Evolutionary conservation across 2,888 invertebrate genomes (phyloP), one percentile per base, ranked within the genome.

Genomic region (Volucella inanis): DNA sequence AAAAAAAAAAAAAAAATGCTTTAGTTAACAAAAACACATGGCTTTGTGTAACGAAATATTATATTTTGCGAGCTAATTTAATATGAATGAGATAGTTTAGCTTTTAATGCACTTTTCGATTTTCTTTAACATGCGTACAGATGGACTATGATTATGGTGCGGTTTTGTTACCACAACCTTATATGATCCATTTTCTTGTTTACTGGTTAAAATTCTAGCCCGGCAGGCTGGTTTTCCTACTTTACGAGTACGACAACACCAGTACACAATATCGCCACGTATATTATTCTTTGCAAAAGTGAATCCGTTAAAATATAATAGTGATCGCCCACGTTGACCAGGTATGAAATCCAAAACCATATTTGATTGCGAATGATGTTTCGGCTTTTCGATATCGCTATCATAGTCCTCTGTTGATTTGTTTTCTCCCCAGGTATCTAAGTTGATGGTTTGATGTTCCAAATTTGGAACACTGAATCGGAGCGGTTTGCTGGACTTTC

Each of bases 171-270:
- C 88, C 45, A 88, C 89, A 2, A 92, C 89, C 65, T 89, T 90
- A 80, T 89, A 90, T 6, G 89, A 83, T 10, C 91, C 91, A 85
- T 90, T 91, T 0, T 87, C 43, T 54, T 90, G 89, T 83, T 87
- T 86, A 3, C 88, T 89, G 22, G 91, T 91, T 15, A 90, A 90
- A 8, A 92, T 88, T 3, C 91, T 88, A 0, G 92, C 91, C 31
- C 89, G 89, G 78, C 92, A 91, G 0, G 90, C 88, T 10, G 89
- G 88, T 14, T 83, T 87, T 2, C 92, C 91, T 2, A 70, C 72
- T 47, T 90, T 90, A 0, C 92, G 89, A 68, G 88, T 89, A 2
- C 92, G 90, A 67, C 92, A 92, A 83, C 90, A 91, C 92, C 92
- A 92, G 76, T 92, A 92, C 1, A 89, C 90, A 1, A 91, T 91